A percentile compares a stretch with the other conserved stretches of the same genome.
phyloP scores from a whole-genome alignment of 2,113 vertebrate genomes.

The Crotalus tigris region DNA sequence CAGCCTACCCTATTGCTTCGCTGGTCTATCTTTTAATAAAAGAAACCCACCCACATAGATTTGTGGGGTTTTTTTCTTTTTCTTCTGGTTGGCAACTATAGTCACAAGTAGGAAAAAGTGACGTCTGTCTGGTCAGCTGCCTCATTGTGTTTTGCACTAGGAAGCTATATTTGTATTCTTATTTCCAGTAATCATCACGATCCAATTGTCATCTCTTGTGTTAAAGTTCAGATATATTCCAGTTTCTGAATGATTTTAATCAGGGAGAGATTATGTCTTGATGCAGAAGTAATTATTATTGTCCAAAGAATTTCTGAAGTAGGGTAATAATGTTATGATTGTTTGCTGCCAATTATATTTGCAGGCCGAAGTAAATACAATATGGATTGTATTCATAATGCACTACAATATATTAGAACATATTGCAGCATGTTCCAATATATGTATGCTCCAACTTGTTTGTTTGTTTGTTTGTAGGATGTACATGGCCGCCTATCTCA shows the following conservation, averaged over 20 bases:
- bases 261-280: not conserved
- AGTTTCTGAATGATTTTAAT: not conserved
- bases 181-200: conserved; percentile 1
- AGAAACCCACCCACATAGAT: not conserved
- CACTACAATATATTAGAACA: not conserved
- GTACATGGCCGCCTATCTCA: not conserved
- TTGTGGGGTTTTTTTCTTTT: not conserved
- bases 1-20: not conserved
- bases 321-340: not conserved
- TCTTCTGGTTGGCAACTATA: not conserved
- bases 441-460: not conserved
- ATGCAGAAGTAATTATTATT: not conserved
- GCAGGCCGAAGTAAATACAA: not conserved
- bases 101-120: not conserved
- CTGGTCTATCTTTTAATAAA: not conserved
- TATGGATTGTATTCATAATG: not conserved
- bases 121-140: not conserved
- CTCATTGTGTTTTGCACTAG: conserved; percentile 15
- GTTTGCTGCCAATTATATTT: not conserved
- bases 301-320: not conserved
- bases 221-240: not conserved
- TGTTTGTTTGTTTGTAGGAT: not conserved
- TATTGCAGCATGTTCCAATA: not conserved
- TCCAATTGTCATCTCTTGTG: not conserved
- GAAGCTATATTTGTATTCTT: conserved; percentile 7